phyloP scores from a whole-genome alignment of 2,797 vertebrate genomes.

The Otolemur crassicaudatus region DNA sequence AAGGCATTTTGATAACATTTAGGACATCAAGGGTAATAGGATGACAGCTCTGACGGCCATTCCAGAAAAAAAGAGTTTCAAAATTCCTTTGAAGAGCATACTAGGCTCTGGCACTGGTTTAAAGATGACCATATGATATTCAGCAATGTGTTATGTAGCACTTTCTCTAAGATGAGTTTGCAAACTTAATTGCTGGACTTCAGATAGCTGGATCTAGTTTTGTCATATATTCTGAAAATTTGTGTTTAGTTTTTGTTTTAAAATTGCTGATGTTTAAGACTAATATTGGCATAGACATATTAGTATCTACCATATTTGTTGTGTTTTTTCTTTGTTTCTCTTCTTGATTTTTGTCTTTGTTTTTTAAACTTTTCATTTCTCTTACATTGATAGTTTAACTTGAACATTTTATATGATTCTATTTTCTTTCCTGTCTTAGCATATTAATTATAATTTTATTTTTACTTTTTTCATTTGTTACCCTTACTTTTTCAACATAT shows the following conservation, averaged over 20 bases:
- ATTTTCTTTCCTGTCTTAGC: background rate
- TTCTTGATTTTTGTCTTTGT: background rate
- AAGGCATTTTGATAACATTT: no score
- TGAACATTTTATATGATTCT: background rate
- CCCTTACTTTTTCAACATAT: background rate
- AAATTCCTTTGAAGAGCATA: no score
- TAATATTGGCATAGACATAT: background rate
- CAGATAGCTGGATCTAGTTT: background rate
- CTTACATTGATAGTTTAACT: background rate
- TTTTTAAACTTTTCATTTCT: background rate
- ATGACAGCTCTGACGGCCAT: no score
- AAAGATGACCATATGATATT: no score
- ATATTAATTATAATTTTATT: background rate
- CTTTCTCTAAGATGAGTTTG: no score
- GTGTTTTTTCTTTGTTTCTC: background rate
- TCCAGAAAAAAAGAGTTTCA: no score
- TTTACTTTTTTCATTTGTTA: background rate
- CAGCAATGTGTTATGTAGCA: no score
- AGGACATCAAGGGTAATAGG: no score
- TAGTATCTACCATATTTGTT: background rate
- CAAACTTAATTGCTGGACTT: no score
- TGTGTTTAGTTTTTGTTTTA: background rate
- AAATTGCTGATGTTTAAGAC: background rate
- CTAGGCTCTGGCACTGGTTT: no score
- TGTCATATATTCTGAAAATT: background rate